These are phyloP conservation scores for Ictalurus furcatus DNA, from an alignment of 2,113 vertebrate species.

Conservation along the genomic window DNA sequence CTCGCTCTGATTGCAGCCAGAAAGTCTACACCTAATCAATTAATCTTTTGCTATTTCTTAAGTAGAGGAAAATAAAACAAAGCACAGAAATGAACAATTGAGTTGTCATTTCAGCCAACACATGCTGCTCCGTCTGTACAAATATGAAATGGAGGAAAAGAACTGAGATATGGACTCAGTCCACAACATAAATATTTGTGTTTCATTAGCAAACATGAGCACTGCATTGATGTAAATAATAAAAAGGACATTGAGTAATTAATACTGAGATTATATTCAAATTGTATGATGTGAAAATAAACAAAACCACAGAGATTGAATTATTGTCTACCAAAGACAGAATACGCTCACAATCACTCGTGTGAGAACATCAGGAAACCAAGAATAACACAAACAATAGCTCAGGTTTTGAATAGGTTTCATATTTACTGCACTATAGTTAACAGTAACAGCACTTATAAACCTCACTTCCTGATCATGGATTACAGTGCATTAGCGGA, in stretches of 20 bases:
- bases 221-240: constrained; percentile 46
- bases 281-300: constrained; percentile 41
- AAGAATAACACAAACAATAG: constrained; percentile 9
- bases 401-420: constrained; percentile 7
- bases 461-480: not conserved
- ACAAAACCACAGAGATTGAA: constrained; percentile 53
- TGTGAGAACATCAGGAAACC: constrained; percentile 3
- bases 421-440: constrained; percentile 8
- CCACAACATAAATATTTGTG: constrained; percentile 55
- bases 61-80: constrained; percentile 35
- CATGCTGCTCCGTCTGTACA: constrained; percentile 42
- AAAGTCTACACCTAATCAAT: constrained; percentile 51
- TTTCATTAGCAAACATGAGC: constrained; percentile 53
- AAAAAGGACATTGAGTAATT: constrained; percentile 47
- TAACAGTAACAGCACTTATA: not conserved
- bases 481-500: not conserved
- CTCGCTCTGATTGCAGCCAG: constrained; percentile 43
- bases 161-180: constrained; percentile 39
- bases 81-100: constrained; percentile 46
- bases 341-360: constrained; percentile 13
- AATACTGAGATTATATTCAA: constrained; percentile 47
- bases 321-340: constrained; percentile 50
- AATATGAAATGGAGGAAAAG: constrained; percentile 26
- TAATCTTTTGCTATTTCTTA: constrained; percentile 47
- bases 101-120: constrained; percentile 47